Base-by-base conservation (phyloP, 2,113 vertebrate genomes). In the Psilopogon haemacephalus region DNA sequence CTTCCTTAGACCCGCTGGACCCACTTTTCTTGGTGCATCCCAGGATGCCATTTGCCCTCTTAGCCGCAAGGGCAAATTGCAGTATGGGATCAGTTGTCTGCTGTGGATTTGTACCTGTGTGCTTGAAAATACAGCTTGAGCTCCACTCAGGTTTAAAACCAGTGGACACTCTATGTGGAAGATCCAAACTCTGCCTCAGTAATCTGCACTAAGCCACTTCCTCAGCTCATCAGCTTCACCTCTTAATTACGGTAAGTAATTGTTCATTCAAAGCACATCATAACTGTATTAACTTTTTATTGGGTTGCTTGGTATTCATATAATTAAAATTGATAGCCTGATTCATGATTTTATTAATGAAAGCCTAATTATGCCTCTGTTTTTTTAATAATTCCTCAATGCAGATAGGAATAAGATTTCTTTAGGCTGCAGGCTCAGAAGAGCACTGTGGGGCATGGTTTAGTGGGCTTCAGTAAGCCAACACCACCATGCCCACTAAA, bases 191-290 rank as follows among this genome's bases (percentile, higher is more conserved):
- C 35, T 73, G 9, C 21, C 13, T 76, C 86, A 77, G n/a, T 65
- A 69, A 79, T 86, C 46, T 82, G 15, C n/a, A 46, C 15, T 84
- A 68, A 89, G 72, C 44, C 50, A 67, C 78, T 93, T 94, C 87
- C 62, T 86, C 42, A 64, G 17, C 33, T 90, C 54, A 89, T 84
- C 38, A 84, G 12, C 7, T 69, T 84, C 35, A 65, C 18, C 32
- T 90, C 32, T 7, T 88, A 82, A 63, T 91, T 90, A 70, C n/a
- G 88, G 54, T 55, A 93, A 95, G 86, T 93, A 95, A 91, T 95
- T 91, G 83, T 88, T 90, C 35, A 95, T 95, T 88, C 93, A 91
- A 88, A 91, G 52, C 12, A 5, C 54, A 90, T 78, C 72, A 77
- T 63, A 27, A 38, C 24, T n/a, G 44, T 81, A 86, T 86, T 84